A percentile compares a stretch with the other conserved stretches of the same genome.
These are phyloP conservation scores for Dinoponera quadriceps DNA, from an alignment of 1,140 invertebrate genomes.

Conservation along the genomic window DNA sequence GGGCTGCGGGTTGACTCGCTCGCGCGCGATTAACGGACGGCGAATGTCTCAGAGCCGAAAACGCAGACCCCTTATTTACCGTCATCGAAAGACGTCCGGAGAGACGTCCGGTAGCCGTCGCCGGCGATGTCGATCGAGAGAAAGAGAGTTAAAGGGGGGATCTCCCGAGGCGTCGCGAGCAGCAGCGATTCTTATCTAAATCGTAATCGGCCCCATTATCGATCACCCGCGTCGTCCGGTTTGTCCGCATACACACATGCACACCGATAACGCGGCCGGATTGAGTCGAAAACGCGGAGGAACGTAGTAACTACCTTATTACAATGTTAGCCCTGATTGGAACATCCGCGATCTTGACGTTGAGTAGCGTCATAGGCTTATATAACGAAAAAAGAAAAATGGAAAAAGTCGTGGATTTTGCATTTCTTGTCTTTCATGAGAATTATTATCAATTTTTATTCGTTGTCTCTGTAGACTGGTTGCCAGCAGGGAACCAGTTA, in stretches of 20 bases:
- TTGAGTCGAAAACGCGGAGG: not conserved
- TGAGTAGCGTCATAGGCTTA: too few relatives aligned
- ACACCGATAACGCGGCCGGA: not conserved
- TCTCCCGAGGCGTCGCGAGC: not conserved
- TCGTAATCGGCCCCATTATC: conserved; percentile 12
- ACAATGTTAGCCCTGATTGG: too few relatives aligned
- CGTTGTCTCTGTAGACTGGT: too few relatives aligned
- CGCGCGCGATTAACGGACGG: not conserved
- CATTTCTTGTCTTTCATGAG: too few relatives aligned
- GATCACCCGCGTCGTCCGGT: not conserved
- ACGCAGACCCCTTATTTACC: not conserved
- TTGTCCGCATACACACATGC: not conserved
- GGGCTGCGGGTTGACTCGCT: not conserved
- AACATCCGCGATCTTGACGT: too few relatives aligned
- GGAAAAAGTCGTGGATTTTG: too few relatives aligned
- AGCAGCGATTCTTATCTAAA: conserved; percentile 3
- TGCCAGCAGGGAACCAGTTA: too few relatives aligned
- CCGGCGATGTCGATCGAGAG: too few relatives aligned
- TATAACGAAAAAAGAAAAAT: too few relatives aligned
- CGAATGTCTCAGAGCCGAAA: not conserved
- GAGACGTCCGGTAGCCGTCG: too few relatives aligned
- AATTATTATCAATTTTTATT: too few relatives aligned
- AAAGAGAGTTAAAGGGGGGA: too few relatives aligned
- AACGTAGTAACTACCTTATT: not conserved
- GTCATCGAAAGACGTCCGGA: not conserved